A percentile compares a stretch with the other conserved stretches of the same genome.
phyloP scores from a whole-genome alignment of 2,888 invertebrate species.

The Elmis aenea region DNA sequence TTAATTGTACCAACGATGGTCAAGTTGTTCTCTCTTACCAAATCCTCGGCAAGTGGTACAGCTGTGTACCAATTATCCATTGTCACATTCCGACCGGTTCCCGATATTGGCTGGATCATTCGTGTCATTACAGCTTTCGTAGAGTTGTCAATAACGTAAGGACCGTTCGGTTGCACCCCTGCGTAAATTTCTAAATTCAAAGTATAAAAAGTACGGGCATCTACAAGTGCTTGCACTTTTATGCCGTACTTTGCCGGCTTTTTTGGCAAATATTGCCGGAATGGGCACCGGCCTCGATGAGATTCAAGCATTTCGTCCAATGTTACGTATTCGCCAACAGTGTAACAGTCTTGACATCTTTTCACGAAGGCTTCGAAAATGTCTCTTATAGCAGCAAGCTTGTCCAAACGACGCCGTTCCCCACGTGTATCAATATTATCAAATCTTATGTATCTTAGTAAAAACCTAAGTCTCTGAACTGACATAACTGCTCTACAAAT shows the following conservation, averaged over 20 bases:
- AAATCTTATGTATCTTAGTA: slow-evolving; percentile 16
- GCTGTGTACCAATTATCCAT: slow-evolving; percentile 23
- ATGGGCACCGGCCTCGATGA: slow-evolving; percentile 21
- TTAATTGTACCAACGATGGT: slow-evolving; percentile 5
- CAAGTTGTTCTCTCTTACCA: slow-evolving; percentile 3
- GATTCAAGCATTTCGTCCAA: slow-evolving; percentile 22
- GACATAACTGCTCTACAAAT: slow-evolving; percentile 20
- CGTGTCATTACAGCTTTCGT: slow-evolving; percentile 12
- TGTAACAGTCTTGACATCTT: too few relatives aligned
- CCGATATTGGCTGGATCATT: slow-evolving; percentile 8
- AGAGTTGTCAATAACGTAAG: slow-evolving; percentile 7
- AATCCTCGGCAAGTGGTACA: slow-evolving; percentile 1
- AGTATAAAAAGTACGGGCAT: slow-evolving; percentile 20
- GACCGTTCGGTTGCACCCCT: slow-evolving; percentile 21
- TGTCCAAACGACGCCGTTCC: slow-evolving; percentile 13
- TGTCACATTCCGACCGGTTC: slow-evolving; percentile 24
- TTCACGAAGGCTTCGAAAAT: slow-evolving; percentile 25
- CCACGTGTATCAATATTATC: slow-evolving; percentile 11
- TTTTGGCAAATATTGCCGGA: slow-evolving; percentile 26
- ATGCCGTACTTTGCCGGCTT: slow-evolving; percentile 13
- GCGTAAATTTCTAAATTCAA: slow-evolving; percentile 20
- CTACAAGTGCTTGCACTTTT: slow-evolving; percentile 21
- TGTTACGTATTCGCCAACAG: slow-evolving; percentile 18
- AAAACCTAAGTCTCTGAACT: slow-evolving; percentile 19
- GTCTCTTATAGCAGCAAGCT: slow-evolving; percentile 21